Evolutionary conservation across 2,888 invertebrate species (phyloP).

Genomic region (Peribatodes rhomboidaria): DNA sequence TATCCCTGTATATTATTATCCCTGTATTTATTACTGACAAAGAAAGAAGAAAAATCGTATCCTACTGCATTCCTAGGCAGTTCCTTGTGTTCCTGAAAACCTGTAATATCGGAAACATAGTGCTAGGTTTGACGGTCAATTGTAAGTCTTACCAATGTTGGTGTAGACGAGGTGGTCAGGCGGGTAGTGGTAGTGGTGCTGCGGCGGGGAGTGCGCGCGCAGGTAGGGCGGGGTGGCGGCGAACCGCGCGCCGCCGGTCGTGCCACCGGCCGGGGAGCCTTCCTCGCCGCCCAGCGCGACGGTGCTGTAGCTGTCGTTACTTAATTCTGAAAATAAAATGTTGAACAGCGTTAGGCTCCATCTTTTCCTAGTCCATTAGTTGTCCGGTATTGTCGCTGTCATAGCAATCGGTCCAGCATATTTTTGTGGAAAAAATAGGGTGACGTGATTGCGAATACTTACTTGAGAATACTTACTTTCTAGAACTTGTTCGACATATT

Average conservation of each 20-base stretch:
- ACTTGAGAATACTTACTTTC: too few species aligned
- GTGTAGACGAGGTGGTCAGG: slow-evolving; percentile 95
- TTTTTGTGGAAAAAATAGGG: too few species aligned
- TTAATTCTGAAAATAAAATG: slow-evolving; percentile 88
- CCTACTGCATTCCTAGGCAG: too few species aligned
- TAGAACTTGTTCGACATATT: too few species aligned
- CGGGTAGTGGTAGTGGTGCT: slow-evolving; percentile 93
- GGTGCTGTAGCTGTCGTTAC: slow-evolving; percentile 96
- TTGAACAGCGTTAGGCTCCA: not conserved
- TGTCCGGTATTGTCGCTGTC: too few species aligned
- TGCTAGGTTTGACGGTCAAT: too few species aligned
- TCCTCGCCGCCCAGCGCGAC: slow-evolving; percentile 95
- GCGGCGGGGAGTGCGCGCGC: slow-evolving; percentile 91
- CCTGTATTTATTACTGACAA: too few species aligned
- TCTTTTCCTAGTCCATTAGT: not conserved
- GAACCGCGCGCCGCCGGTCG: slow-evolving; percentile 84
- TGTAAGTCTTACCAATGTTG: slow-evolving; percentile 88
- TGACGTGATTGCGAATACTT: too few species aligned
- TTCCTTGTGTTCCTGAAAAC: too few species aligned
- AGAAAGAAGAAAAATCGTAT: too few species aligned
- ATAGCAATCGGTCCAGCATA: slow-evolving; percentile 1
- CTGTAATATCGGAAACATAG: too few species aligned
- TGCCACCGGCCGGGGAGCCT: slow-evolving; percentile 88
- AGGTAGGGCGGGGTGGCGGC: slow-evolving; percentile 92
- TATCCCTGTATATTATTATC: too few species aligned